These are phyloP conservation scores for Dicerorhinus sumatrensis DNA, from an alignment of 2,113 vertebrate genomes.

Conservation along the genomic window DNA sequence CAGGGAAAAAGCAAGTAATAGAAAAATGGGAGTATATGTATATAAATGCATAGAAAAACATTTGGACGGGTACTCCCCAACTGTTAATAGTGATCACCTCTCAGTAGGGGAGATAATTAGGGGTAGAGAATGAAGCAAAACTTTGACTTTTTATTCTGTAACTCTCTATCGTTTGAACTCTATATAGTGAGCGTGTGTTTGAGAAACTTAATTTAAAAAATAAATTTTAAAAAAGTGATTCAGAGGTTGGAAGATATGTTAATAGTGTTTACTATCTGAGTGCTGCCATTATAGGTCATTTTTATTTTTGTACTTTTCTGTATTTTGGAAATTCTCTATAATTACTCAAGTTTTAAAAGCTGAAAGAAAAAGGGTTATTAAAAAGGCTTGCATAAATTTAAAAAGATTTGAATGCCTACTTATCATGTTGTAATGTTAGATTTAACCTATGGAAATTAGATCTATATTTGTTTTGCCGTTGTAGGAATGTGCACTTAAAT, in stretches of 20 bases:
- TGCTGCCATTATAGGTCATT: neutral
- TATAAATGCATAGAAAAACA: neutral
- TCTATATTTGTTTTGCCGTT: neutral
- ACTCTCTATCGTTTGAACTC: neutral
- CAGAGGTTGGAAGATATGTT: neutral
- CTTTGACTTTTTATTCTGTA: neutral
- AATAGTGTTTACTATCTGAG: neutral
- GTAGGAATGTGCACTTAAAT: neutral
- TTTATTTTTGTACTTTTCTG: neutral
- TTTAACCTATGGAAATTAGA: neutral
- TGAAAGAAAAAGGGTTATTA: neutral
- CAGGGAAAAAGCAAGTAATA: neutral
- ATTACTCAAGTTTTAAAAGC: conserved; percentile 20
- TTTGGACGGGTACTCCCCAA: neutral
- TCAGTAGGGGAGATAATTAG: neutral
- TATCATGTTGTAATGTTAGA: neutral
- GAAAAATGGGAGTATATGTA: neutral
- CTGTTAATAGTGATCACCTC: neutral
- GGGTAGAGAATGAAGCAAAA: neutral
- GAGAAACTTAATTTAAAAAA: neutral
- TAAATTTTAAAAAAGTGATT: neutral
- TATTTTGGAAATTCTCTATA: neutral
- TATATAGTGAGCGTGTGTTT: neutral
- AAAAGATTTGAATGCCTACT: neutral
- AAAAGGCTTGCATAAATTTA: neutral